Evolutionary conservation across 2,797 vertebrate genomes (phyloP).

Genomic region (Gouania willdenowi): DNA sequence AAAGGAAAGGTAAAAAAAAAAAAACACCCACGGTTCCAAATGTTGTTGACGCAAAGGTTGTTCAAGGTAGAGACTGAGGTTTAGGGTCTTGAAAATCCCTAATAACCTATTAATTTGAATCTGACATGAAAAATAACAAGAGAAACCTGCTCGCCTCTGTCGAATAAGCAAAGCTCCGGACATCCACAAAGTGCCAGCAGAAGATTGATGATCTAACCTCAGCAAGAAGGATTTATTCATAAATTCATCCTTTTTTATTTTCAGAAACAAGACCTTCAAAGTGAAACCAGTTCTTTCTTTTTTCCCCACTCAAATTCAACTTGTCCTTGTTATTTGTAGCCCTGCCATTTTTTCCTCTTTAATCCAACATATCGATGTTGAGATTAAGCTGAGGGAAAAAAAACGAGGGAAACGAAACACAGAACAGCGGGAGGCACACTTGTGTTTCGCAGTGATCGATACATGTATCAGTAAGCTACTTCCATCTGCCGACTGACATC

Average conservation of each 20-base stretch:
- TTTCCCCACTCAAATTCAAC: conserved; percentile 4
- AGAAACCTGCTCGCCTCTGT: not conserved
- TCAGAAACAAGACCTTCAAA: conserved; percentile 14
- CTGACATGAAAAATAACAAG: conserved; percentile 32
- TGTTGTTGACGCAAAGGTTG: conserved; percentile 55
- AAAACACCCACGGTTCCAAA: conserved; percentile 33
- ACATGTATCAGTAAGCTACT: conserved; percentile 49
- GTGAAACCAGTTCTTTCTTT: conserved; percentile 2
- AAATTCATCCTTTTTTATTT: conserved; percentile 23
- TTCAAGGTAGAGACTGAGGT: conserved; percentile 31
- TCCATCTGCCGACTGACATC: conserved; percentile 55
- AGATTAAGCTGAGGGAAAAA: conserved; percentile 36
- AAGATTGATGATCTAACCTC: conserved; percentile 14
- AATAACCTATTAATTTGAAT: conserved; percentile 34
- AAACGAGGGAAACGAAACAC: conserved; percentile 32
- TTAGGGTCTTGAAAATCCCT: conserved; percentile 36
- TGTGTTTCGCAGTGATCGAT: conserved; percentile 57
- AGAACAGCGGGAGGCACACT: conserved; percentile 45
- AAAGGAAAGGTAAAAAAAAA: conserved; percentile 14
- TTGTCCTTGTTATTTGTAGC: conserved; percentile 26
- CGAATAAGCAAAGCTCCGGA: conserved; percentile 9
- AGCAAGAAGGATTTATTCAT: too few species aligned
- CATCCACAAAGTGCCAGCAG: not conserved
- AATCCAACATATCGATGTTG: conserved; percentile 45
- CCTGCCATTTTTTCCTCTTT: conserved; percentile 15